phyloP scores from a whole-genome alignment of 2,888 invertebrate genomes.

The Gastracanthus pulcherrimus region DNA sequence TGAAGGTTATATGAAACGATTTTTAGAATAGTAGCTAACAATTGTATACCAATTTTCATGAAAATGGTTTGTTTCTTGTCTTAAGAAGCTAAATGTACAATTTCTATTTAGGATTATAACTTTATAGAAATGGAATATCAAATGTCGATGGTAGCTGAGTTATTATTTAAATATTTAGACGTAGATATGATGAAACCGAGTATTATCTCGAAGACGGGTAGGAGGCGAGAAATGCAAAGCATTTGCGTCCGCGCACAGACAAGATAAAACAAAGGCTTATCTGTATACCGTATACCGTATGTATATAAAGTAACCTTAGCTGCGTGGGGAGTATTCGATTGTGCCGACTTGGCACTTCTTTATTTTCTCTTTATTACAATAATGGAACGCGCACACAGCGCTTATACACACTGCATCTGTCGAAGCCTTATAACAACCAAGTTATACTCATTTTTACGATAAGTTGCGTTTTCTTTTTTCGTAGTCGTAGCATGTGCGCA shows the following conservation, averaged over 20 bases:
- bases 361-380: not conserved
- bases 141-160: not conserved
- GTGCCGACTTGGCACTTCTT: constrained; percentile 10
- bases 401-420: not conserved
- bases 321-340: constrained; percentile 30
- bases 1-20: no score
- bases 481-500: not conserved
- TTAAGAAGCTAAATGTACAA: no score
- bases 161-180: constrained; percentile 9
- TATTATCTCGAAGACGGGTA: no score
- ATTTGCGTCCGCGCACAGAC: not conserved
- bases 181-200: not conserved
- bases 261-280: constrained; percentile 36
- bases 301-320: constrained; percentile 21
- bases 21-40: no score
- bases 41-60: no score
- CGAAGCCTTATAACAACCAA: not conserved
- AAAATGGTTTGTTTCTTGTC: no score
- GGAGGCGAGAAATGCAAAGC: not conserved
- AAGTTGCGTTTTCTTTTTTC: not conserved
- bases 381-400: not conserved
- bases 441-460: not conserved
- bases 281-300: not conserved
- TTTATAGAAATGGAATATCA: no score
- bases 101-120: no score